Evolutionary conservation across 2,113 vertebrate genomes (phyloP).

Genomic region (Alosa alosa): DNA sequence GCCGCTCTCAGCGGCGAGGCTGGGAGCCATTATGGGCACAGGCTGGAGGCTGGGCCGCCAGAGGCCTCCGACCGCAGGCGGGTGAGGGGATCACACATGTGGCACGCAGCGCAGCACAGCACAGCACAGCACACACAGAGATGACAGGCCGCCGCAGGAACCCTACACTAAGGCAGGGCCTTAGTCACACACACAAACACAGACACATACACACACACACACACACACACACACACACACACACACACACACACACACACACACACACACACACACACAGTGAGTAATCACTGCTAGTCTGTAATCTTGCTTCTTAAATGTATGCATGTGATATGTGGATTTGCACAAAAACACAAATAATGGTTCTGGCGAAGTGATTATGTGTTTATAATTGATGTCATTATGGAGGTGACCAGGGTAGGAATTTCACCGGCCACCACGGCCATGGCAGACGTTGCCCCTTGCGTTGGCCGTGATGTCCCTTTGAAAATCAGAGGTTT

Average conservation of each 20-base stretch:
- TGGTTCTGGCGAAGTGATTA: background rate
- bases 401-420: no score
- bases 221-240: no score
- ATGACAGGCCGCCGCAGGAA: background rate
- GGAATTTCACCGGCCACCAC: no score
- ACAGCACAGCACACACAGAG: background rate
- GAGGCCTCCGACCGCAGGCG: constrained; percentile 32
- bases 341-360: background rate
- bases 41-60: constrained; percentile 40
- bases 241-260: no score
- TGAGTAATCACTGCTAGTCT: background rate
- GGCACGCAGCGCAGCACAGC: constrained; percentile 26
- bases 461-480: no score
- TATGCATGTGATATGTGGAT: background rate
- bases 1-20: constrained; percentile 39
- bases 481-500: no score
- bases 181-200: no score
- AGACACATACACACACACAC: no score
- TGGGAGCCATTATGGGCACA: constrained; percentile 53
- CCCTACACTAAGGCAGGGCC: background rate
- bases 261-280: no score
- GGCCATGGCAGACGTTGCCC: no score
- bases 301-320: background rate
- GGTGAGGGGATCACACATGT: constrained; percentile 32
- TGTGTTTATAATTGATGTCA: background rate